A percentile compares a stretch with the other conserved stretches of the same genome.
Conservation (phyloP, 2,797 vertebrate genomes). For the Miichthys miiuy region DNA sequence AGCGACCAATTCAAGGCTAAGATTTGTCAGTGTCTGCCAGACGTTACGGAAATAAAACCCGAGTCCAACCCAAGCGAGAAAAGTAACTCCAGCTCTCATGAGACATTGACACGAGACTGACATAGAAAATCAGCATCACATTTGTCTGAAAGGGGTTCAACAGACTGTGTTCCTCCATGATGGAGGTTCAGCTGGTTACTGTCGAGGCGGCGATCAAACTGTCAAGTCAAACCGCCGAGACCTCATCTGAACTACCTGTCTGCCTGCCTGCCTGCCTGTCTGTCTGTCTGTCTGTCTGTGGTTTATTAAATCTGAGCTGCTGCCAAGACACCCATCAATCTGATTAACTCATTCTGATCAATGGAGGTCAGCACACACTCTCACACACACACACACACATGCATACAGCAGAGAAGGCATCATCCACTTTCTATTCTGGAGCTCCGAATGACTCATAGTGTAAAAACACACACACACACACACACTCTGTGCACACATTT, state of each 20-base stretch:
- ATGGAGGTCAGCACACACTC: conserved; percentile 19
- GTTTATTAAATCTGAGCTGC: conserved; percentile 53
- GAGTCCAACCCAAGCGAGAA: background rate
- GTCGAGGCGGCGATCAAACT: background rate
- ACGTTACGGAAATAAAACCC: background rate
- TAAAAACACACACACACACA: conserved; percentile 19
- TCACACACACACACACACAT: conserved; percentile 10
- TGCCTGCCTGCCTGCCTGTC: background rate
- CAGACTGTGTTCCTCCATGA: background rate
- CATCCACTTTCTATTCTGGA: conserved; percentile 46
- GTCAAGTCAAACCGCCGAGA: conserved; percentile 8
- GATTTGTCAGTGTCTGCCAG: background rate
- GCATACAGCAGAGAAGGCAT: conserved; percentile 6
- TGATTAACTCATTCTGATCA: conserved; percentile 57
- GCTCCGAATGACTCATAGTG: conserved; percentile 42
- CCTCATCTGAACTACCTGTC: conserved; percentile 29
- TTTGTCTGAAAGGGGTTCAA: background rate
- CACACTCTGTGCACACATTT: conserved; percentile 15
- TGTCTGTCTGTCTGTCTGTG: conserved; percentile 13
- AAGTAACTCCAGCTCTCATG: background rate
- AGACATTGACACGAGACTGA: background rate
- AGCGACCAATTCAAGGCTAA: background rate
- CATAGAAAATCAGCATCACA: background rate
- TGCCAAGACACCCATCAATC: conserved; percentile 59
- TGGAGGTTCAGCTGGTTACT: conserved; percentile 20